Evolutionary conservation across 2,888 invertebrate species (phyloP), one percentile per base, ranked within the genome.

Genomic region (Helicoverpa assulta): DNA sequence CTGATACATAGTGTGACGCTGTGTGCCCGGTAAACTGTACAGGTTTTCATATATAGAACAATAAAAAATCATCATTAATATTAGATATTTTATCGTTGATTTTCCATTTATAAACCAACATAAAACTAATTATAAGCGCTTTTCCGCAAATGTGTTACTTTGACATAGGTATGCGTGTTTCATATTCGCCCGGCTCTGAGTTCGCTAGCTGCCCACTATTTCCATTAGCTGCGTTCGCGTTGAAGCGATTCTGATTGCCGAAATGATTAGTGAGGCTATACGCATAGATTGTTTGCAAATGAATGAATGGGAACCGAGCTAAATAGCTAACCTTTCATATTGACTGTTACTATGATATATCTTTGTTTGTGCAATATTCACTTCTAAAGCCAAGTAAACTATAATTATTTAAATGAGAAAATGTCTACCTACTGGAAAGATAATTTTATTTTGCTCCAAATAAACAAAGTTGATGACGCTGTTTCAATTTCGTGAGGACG

Each of bases 171-270:
- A 33, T 4, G 26, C n/a, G 8, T 37, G 68, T 72, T 69, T 26
- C 43, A 2, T 55, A 50, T 50, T n/a, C 51, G 26, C 10, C 16
- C 52, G 33, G 16, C 61, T 59, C 12, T 62, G 18, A 51, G 21
- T 59, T 58, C 29, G 62, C 55, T 53, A 64, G 43, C n/a, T 37
- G 54, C 16, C 60, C 43, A 47, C 70, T 61, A 68, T 75, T 67
- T 75, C 70, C 76, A 76, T 79, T 76, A 75, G 80, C 76, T 68
- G 51, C 51, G 80, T 75, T 76, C 70, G 60, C 76, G 47, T 69
- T 76, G 76, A 76, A 76, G 63, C 63, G 47, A 64, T 58, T 64
- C 69, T 76, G 80, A 80, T 76, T 76, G 75, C 62, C 62, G 52
- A 79, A 76, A 76, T 80, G 76, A 76, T 76, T 79, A 76, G 80